Percentiles rank a stretch among this genome's conserved stretches.
These are phyloP conservation scores for Odontothrips loti DNA, from an alignment of 2,888 invertebrate genomes.

Conservation along the genomic window DNA sequence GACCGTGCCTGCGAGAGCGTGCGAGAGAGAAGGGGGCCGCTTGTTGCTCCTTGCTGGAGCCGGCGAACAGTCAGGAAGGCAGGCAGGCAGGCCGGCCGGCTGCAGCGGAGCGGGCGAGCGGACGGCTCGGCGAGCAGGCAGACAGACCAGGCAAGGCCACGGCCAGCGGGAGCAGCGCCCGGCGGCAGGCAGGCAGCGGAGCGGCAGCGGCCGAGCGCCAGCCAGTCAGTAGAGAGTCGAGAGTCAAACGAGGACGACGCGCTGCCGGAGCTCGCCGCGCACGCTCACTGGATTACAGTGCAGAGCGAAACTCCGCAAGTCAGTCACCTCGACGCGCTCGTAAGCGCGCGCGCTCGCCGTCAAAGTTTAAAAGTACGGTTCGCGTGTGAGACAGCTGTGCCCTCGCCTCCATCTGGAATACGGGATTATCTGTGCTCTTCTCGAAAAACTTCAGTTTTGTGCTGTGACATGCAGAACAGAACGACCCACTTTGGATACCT, in stretches of 20 bases:
- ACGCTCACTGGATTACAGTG: conserved; percentile 16
- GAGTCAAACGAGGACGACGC: not conserved
- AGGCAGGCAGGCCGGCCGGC: not conserved
- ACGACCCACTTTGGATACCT: conserved; percentile 8
- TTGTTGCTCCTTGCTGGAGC: conserved; percentile 22
- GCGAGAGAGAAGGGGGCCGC: not conserved
- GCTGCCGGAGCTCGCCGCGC: conserved; percentile 11
- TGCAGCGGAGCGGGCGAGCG: conserved; percentile 19
- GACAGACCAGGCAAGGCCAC: conserved; percentile 14
- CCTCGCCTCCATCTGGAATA: not conserved
- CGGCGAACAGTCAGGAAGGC: conserved; percentile 15
- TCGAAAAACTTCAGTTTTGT: not conserved
- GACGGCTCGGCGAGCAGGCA: not conserved
- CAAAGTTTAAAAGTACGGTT: not conserved
- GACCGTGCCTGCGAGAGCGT: not conserved
- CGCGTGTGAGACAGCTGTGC: not conserved
- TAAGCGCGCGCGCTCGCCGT: not conserved
- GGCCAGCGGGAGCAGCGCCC: conserved; percentile 24
- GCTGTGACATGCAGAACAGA: not conserved
- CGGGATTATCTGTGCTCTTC: not conserved
- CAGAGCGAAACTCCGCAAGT: not conserved
- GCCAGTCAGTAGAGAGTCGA: not conserved
- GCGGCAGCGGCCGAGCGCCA: not conserved
- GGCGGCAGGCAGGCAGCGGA: not conserved
- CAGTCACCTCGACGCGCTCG: conserved; percentile 5